Evolutionary conservation across 1,140 invertebrate species (phyloP), one percentile per base, ranked within the genome.

Genomic region (Leptopilina boulardi): DNA sequence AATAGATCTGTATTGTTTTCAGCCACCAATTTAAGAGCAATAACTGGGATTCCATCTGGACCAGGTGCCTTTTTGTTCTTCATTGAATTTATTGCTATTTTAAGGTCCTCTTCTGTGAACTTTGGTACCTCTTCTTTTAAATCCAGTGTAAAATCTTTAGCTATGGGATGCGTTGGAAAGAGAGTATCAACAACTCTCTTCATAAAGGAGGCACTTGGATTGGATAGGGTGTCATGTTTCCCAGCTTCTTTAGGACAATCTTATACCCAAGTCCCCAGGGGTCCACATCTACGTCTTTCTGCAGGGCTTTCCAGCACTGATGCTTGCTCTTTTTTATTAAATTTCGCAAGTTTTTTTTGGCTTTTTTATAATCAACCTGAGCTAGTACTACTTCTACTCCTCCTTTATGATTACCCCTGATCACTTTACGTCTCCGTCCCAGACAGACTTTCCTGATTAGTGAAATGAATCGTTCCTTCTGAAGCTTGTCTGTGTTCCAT

Each of bases 61-160:
- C 83, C 82, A 15, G 85, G 83, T 0, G 81, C 77, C 44, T 85
- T 85, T 10, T n/a, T 23, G 21, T 30, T 30, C 21, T 70, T 44
- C 21, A 75, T 23, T 11, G 21, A 23, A 3, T 18, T 8, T 23
- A 10, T 8, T 0, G 51, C 51, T 21, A 5, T 10, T 2, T 11
- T 21, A 18, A 23, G 21, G 6, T 13, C 54, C 23, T 0, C 21
- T 11, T n/a, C 44, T 15, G 44, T 47, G 15, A 47, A 47, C 4
- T 4, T n/a, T 47, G 44, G 44, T 4, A 47, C 4, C 1, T 47
- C 44, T 15, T 47, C 44, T 47, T 15, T 13, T 15, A 4, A 1
- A 1, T 3, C 44, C 9, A 44, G 2, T 11, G 2, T 13, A 13
- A 47, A n/a, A 15, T n/a, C 44, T 13, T 47, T 13, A 3, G 2